Percentiles rank a stretch among this genome's conserved stretches.
phyloP scores from a whole-genome alignment of 2,797 vertebrate genomes.

The Lophura swinhoii region DNA sequence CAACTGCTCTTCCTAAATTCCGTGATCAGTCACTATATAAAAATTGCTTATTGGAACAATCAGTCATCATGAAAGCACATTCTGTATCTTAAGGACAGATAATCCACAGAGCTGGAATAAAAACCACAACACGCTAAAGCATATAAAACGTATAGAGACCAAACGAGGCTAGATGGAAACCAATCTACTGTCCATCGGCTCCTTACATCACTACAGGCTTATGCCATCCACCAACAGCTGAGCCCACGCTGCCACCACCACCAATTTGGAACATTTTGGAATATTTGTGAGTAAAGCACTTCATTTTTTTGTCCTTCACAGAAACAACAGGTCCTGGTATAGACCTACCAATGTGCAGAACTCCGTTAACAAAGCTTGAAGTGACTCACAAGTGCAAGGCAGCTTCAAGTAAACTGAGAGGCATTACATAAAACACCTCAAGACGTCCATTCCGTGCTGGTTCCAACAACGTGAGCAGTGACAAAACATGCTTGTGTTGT shows the following conservation, averaged over 20 bases:
- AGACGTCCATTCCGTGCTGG: not conserved
- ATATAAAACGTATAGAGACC: not conserved
- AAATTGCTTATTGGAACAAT: slow-evolving; percentile 49
- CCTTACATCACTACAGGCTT: not conserved
- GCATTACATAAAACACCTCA: not conserved
- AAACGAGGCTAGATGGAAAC: not conserved
- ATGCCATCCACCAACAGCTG: slow-evolving; percentile 31
- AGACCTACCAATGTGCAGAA: not conserved
- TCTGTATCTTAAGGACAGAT: slow-evolving; percentile 10
- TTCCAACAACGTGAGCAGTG: not conserved
- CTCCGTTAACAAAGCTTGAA: not conserved
- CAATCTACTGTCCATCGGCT: not conserved
- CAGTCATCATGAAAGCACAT: not conserved
- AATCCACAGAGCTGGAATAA: slow-evolving; percentile 1
- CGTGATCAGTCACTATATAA: slow-evolving; percentile 24
- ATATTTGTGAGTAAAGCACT: not conserved
- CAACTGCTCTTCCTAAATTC: slow-evolving; percentile 19
- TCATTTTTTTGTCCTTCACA: not conserved
- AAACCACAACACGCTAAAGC: not conserved
- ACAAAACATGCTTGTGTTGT: not conserved
- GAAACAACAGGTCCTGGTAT: not conserved
- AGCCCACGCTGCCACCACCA: slow-evolving; percentile 26
- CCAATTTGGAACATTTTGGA: not conserved
- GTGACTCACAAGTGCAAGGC: not conserved
- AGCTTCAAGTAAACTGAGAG: not conserved